These are phyloP conservation scores for Hylaeus volcanicus DNA, from an alignment of 1,140 invertebrate species.

Conservation along the genomic window DNA sequence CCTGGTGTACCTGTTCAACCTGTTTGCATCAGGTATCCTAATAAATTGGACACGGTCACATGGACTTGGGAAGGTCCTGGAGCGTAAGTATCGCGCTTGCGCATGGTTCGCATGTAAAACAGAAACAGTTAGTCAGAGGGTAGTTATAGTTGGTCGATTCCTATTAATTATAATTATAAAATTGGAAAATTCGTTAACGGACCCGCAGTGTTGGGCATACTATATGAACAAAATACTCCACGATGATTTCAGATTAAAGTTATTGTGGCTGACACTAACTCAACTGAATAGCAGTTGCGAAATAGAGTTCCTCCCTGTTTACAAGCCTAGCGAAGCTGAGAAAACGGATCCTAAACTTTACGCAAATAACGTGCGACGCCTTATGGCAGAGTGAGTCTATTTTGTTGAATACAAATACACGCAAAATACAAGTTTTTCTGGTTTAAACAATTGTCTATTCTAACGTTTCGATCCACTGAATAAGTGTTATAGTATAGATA, in stretches of 20 bases:
- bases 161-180: too few species aligned
- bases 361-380: slow-evolving; percentile 92
- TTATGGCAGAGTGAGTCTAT: slow-evolving; percentile 94
- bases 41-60: slow-evolving; percentile 94
- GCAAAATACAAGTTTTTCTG: too few species aligned
- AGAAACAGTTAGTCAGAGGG: too few species aligned
- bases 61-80: slow-evolving; percentile 99
- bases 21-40: slow-evolving; percentile 94
- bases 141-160: too few species aligned
- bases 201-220: too few species aligned
- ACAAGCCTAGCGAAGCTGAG: slow-evolving; percentile 92
- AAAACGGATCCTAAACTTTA: slow-evolving; percentile 93
- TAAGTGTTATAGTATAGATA: too few species aligned
- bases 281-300: slow-evolving; percentile 95
- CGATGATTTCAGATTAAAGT: slow-evolving; percentile 85
- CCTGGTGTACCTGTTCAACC: slow-evolving; percentile 97
- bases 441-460: too few species aligned
- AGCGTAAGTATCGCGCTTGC: slow-evolving; percentile 86
- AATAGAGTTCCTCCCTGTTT: slow-evolving; percentile 97
- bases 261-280: slow-evolving; percentile 94
- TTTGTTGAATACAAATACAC: not conserved
- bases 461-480: too few species aligned
- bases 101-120: too few species aligned
- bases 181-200: not conserved
- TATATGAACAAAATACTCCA: too few species aligned